phyloP scores from a whole-genome alignment of 2,888 invertebrate genomes.

The Pocota personata region DNA sequence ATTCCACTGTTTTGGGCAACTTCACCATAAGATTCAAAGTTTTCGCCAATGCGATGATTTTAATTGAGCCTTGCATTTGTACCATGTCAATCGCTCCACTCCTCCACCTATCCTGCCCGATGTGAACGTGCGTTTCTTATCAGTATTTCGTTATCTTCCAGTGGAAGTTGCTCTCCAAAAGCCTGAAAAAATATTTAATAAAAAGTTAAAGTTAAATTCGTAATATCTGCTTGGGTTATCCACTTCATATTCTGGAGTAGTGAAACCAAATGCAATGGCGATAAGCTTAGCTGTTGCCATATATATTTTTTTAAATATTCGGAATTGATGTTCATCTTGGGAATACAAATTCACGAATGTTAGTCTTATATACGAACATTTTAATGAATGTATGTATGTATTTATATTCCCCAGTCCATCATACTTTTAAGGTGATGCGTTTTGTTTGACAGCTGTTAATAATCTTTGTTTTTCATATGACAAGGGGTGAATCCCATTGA shows the following conservation, averaged over 20 bases:
- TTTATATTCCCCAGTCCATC: not conserved
- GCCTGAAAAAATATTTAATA: not conserved
- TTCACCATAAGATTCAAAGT: slow-evolving; percentile 30
- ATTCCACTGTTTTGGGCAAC: slow-evolving; percentile 27
- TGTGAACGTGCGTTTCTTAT: slow-evolving; percentile 29
- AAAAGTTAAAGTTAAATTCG: too few relatives aligned
- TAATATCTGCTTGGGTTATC: not conserved
- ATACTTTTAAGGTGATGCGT: not conserved
- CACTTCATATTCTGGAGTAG: not conserved
- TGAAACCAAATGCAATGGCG: slow-evolving; percentile 16
- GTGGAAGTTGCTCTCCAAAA: not conserved
- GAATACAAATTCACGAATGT: not conserved
- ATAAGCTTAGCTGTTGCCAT: slow-evolving; percentile 2
- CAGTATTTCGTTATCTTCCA: not conserved
- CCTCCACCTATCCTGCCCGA: slow-evolving; percentile 11
- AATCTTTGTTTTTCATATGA: not conserved
- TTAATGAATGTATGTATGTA: not conserved
- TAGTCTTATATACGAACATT: too few relatives aligned
- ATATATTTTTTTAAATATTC: not conserved
- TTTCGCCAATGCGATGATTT: slow-evolving; percentile 11
- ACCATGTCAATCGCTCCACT: not conserved
- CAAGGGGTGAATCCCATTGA: too few relatives aligned
- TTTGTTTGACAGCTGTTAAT: not conserved
- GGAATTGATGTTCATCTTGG: not conserved
- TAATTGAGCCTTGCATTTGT: slow-evolving; percentile 11